These are phyloP conservation scores for Psix sp. DNA, from an alignment of 1,140 invertebrate species.

Conservation along the genomic window DNA sequence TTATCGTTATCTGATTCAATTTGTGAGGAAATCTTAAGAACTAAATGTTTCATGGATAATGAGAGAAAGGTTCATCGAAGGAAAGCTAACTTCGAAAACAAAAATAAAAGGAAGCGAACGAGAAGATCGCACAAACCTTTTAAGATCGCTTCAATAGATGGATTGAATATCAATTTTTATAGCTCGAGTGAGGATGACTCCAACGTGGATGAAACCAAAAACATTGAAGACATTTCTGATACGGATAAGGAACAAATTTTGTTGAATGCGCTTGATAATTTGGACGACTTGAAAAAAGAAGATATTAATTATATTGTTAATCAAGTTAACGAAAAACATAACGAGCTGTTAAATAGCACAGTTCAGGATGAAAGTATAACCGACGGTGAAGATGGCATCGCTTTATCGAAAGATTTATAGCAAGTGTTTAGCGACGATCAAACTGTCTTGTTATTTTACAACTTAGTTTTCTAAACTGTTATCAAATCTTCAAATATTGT, in stretches of 20 bases:
- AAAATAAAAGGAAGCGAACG: constrained; percentile 19
- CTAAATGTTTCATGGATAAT: constrained; percentile 60
- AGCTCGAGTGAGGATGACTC: constrained; percentile 1
- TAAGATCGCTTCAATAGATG: constrained; percentile 25
- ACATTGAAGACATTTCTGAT: constrained; percentile 50
- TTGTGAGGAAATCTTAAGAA: constrained; percentile 62
- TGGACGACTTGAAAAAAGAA: constrained; percentile 28
- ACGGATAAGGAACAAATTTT: constrained; percentile 38
- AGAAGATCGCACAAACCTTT: constrained; percentile 37
- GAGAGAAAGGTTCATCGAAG: constrained; percentile 10
- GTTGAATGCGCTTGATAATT: constrained; percentile 54
- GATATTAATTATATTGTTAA: constrained; percentile 35
- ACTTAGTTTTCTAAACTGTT: too few relatives aligned
- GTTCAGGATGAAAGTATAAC: constrained; percentile 9
- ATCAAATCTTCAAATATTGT: too few relatives aligned
- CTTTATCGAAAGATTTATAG: background rate
- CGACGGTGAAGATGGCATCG: background rate
- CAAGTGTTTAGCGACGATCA: too few relatives aligned
- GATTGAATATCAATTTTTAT: constrained; percentile 19
- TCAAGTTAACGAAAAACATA: constrained; percentile 13
- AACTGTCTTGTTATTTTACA: too few relatives aligned
- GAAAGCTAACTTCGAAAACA: constrained; percentile 28
- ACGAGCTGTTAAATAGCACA: background rate
- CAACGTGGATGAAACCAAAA: constrained; percentile 5
- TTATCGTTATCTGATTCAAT: constrained; percentile 65